Evolutionary conservation across 2,888 invertebrate genomes (phyloP), one percentile per base, ranked within the genome.

Genomic region (Drosophila meridionalis): DNA sequence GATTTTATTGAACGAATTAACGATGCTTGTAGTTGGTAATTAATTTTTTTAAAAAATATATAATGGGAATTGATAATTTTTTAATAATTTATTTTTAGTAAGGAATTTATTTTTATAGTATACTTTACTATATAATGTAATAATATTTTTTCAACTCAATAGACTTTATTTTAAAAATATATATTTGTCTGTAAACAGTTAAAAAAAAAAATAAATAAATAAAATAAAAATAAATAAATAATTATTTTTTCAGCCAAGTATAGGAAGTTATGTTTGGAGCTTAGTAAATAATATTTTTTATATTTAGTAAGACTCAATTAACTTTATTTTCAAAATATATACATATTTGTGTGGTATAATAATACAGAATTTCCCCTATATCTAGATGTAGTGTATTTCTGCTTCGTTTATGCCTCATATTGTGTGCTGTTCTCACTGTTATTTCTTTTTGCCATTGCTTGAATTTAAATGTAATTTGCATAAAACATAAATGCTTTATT

Each of bases 401-500:
- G 20, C 32, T 60, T 87, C 78, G 38, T 0, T 7, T 7, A 14
- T 42, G 62, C 47, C 4, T 11, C 56, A n/a, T n/a, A 7, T 32
- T 4, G 36, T 4, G 4, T 59, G 53, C n/a, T n/a, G 40, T 69
- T 68, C 57, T 57, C 62, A 57, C 55, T 45, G 6, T 26, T 11
- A 0, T n/a, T 6, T 26, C 56, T 70, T 69, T 55, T 82, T 69
- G 82, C 57, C 55, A 84, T 78, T 89, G 76, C 66, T 75, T 86
- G 69, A 69, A 74, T 71, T 89, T 73, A 69, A 87, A 90, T 87
- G 69, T 81, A 28, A 89, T 90, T 90, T 89, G 90, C 89, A 90
- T 86, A 89, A 76, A 69, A 78, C 73, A 83, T 83, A 87, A 73
- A 72, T 70, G 73, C 61, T 67, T 73, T 73, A 85, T 76, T 76